Percentiles rank a stretch among this genome's conserved stretches.
These are phyloP conservation scores for Cataglyphis cursor DNA, from an alignment of 2,888 invertebrate species.

Conservation along the genomic window DNA sequence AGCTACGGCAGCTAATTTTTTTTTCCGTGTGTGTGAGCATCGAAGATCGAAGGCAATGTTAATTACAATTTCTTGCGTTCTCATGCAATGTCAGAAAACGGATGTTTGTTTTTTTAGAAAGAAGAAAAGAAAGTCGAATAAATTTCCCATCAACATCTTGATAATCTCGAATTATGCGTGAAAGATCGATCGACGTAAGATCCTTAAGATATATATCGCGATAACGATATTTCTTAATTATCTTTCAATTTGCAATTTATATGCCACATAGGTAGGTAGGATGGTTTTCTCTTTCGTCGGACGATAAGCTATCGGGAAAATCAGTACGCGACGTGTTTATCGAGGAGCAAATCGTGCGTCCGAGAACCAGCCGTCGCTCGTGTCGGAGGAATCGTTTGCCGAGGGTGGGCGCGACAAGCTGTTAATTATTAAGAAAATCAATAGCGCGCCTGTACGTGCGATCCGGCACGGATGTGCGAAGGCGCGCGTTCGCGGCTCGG, in stretches of 20 bases:
- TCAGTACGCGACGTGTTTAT: slow-evolving; percentile 59
- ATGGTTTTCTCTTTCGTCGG: neutral
- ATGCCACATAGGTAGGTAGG: neutral
- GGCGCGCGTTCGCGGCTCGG: slow-evolving; percentile 29
- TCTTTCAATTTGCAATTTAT: neutral
- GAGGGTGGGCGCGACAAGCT: slow-evolving; percentile 58
- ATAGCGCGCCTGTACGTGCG: slow-evolving; percentile 47
- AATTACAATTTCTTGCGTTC: slow-evolving; percentile 4
- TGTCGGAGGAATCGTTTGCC: slow-evolving; percentile 41
- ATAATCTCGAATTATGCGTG: neutral
- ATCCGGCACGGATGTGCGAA: slow-evolving; percentile 41
- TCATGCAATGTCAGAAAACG: neutral
- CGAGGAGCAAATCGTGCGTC: slow-evolving; percentile 30
- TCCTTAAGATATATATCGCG: neutral
- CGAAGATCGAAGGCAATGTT: slow-evolving; percentile 4
- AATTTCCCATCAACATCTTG: neutral
- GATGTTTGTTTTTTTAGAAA: neutral
- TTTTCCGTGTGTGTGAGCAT: neutral
- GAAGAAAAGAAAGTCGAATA: neutral
- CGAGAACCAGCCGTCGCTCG: slow-evolving; percentile 32
- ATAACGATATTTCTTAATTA: slow-evolving; percentile 19
- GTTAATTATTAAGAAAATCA: slow-evolving; percentile 75
- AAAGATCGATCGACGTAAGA: neutral
- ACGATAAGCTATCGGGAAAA: slow-evolving; percentile 49
- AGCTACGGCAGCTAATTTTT: too few species aligned